Base-by-base conservation (phyloP, 2,797 vertebrate species). In the Pantherophis alleghaniensis region DNA sequence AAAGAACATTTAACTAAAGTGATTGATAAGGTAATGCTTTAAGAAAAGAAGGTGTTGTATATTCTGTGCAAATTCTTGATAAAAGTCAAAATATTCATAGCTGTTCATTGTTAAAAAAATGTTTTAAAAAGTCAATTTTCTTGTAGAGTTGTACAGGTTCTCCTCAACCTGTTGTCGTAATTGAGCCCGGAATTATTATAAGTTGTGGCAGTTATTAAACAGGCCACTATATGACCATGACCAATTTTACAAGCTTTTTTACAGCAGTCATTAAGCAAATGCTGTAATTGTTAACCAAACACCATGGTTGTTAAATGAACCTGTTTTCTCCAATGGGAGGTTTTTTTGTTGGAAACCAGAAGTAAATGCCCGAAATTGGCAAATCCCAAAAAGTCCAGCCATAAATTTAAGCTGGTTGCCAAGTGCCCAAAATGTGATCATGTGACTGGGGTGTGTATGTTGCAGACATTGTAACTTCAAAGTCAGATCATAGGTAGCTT, bases 1-100 rank as follows among this genome's bases (percentile, higher is more conserved):
- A 99, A 99, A 37, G 98, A 99, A 93, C 99, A 99, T 95, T 97
- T 99, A 95, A 97, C 98, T 95, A 98, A 98, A 0, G 97, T 99
- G 96, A 98, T 99, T 93, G 98, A 99, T 96, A 98, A 99, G 98
- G 99, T 99, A 98, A 97, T 95, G 1, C 22, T 95, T 95, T 92
- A 4, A 24, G 53, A 90, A 22, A 47, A 28, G 1, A 79, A 5
- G 14, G 10, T 1, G 20, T 47, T 66, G 22, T 61, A 2, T 86
- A 12, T 79, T n/a, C 59, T 87, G 47, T 74, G 13, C 51, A 57
- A 74, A 1, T 0, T 47, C 53, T n/a, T 37, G 10, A n/a, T 59
- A 59, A 42, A 87, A 74, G 22, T 1, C 16, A 53, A 87, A 87
- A 6, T 47, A 4, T 57, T 37, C 56, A 13, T 56, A 92, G 26